A percentile compares a stretch with the other conserved stretches of the same genome.
phyloP scores from a whole-genome alignment of 2,888 invertebrate genomes.

The Lypha dubia region DNA sequence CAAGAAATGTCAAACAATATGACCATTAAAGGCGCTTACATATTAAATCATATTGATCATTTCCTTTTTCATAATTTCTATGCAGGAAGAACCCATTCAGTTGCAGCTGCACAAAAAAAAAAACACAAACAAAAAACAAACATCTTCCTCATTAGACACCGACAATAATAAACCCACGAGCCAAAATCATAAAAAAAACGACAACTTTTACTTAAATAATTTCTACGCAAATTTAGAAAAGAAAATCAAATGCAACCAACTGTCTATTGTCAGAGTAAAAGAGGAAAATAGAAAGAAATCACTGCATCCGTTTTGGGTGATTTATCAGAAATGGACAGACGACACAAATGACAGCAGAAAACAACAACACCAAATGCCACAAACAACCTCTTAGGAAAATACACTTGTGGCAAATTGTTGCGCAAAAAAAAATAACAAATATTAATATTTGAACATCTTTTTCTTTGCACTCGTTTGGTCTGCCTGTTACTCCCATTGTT shows the following conservation, averaged over 20 bases:
- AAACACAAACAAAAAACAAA: no score
- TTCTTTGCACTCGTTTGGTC: constrained; percentile 42
- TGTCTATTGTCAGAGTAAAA: constrained; percentile 24
- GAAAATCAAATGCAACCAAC: constrained; percentile 42
- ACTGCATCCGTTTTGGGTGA: constrained; percentile 63
- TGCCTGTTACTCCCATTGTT: constrained; percentile 66
- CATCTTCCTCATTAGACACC: constrained; percentile 67
- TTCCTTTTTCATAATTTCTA: constrained; percentile 53
- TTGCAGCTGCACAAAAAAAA: constrained; percentile 24
- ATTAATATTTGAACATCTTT: constrained; percentile 61
- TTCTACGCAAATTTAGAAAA: constrained; percentile 61
- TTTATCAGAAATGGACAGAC: constrained; percentile 67
- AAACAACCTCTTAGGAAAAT: constrained; percentile 30
- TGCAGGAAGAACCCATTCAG: constrained; percentile 19
- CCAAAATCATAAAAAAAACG: constrained; percentile 50
- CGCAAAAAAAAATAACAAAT: neutral
- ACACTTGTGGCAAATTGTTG: constrained; percentile 56
- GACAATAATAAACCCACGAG: constrained; percentile 69
- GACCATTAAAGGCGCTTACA: constrained; percentile 65
- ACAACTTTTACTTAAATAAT: constrained; percentile 29
- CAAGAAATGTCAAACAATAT: constrained; percentile 21
- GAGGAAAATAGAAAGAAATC: constrained; percentile 43
- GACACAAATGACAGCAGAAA: constrained; percentile 49
- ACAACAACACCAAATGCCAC: constrained; percentile 6
- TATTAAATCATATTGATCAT: constrained; percentile 61